Evolutionary conservation across 2,888 invertebrate species (phyloP), one percentile per base, ranked within the genome.

Genomic region (Agonopterix subpropinquella): DNA sequence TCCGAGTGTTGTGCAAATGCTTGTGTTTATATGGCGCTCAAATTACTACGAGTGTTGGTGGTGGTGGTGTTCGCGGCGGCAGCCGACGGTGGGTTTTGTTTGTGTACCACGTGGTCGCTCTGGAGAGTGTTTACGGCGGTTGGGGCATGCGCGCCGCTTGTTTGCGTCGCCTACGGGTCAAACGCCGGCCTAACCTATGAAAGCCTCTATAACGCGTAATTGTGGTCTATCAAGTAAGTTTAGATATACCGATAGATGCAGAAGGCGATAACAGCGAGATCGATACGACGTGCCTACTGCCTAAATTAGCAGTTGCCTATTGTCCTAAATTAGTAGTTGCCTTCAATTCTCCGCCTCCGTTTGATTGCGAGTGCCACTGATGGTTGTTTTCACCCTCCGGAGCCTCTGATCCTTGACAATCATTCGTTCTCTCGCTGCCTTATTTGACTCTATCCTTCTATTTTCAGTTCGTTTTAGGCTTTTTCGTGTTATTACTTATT

Each of bases 1-100:
- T 76, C 65, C 80, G 82, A 80, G 83, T 84, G 77, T 72, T 76
- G 87, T 89, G 90, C 92, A 91, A 91, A 92, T 92, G 92, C 90
- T 89, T 90, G 89, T 89, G 90, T 90, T 92, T 92, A 91, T 92
- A 93, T 93, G 93, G 93, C 93, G 92, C 90, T 92, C 90, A 91
- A 91, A 92, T 91, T 92, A 90, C 90, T 92, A 90, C 91, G 91
- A 90, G 90, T 92, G 91, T 87, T 90, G 81, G 79, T 84, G 81
- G 73, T 87, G 84, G 87, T 80, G 75, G 87, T 78, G 77, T 77
- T 80, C 68, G 80, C 82, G 80, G 86, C 83, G 73, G 84, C 84
- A 63, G 82, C 83, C 69, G 80, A 78, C 73, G 87, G 87, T 86
- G 72, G 65, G 83, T 83, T 67, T 57, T 61, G 70, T 72, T 52